Evolutionary conservation across 2,113 vertebrate genomes (phyloP).

Genomic region (Hypomesus transpacificus): DNA sequence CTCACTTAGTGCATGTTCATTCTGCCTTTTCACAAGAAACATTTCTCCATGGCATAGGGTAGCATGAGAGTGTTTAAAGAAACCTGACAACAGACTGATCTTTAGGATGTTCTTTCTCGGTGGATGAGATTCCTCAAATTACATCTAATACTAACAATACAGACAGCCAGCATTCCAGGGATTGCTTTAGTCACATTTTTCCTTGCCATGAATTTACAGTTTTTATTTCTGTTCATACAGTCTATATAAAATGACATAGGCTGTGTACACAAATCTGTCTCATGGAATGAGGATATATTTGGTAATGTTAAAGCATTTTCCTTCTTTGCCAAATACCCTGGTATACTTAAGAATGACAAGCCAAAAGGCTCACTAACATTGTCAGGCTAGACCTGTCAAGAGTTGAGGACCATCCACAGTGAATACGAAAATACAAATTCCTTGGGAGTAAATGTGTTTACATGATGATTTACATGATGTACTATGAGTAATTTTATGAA

Average conservation of each 20-base stretch:
- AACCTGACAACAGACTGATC: not conserved
- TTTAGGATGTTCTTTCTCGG: not conserved
- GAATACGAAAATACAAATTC: not conserved
- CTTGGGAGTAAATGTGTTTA: slow-evolving; percentile 11
- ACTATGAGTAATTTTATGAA: slow-evolving; percentile 16
- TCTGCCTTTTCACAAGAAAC: not conserved
- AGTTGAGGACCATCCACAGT: not conserved
- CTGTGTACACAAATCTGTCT: not conserved
- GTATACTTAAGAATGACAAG: not conserved
- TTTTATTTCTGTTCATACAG: not conserved
- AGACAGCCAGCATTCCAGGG: not conserved
- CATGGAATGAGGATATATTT: not conserved
- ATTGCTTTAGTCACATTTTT: not conserved
- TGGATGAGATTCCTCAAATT: not conserved
- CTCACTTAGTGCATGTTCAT: slow-evolving; percentile 30
- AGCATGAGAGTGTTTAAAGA: not conserved
- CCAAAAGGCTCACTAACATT: not conserved
- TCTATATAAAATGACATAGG: not conserved
- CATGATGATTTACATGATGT: slow-evolving; percentile 4
- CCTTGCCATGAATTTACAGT: slow-evolving; percentile 4
- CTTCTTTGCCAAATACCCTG: slow-evolving; percentile 5
- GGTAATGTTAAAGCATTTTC: not conserved
- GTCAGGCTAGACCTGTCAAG: not conserved
- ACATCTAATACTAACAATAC: not conserved
- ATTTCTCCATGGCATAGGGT: slow-evolving; percentile 1